Base-by-base conservation (phyloP, 2,888 invertebrate species). In the Fissipunctia ypsillon region DNA sequence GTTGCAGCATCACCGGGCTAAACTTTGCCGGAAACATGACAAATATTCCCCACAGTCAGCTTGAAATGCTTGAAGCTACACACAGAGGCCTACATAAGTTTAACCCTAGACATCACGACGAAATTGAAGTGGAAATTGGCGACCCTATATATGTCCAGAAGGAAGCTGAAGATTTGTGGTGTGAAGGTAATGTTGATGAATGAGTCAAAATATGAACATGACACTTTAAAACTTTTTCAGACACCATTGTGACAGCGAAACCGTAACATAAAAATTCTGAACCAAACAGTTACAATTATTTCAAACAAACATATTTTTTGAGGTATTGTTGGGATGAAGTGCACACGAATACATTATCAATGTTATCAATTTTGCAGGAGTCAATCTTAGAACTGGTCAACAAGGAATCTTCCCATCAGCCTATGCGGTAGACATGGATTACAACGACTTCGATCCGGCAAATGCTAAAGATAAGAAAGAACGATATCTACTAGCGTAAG, bases 91-190 rank as follows among this genome's bases (percentile, higher is more conserved):
- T 99, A 92, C 99, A 99, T 94, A 99, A 99, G 92, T 99, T 99
- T 91, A 97, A 99, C 89, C 99, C 99, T 0, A 97, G 99, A 78
- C 99, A 99, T 93, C 98, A 98, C 81, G 99, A 99, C 89, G 99
- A 99, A 95, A 98, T 99, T 80, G 98, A 99, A 92, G 97, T 99
- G 45, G 99, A 99, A 96, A 99, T 99, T 75, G 99, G 99, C 1
- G 99, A 99, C 94, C 99, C 99, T 1, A 97, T 99, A 83, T 99
- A 99, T 92, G 99, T 99, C 85, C 98, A 99, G 91, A 99, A 98
- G 91, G 99, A 99, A 94, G 99, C 98, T 35, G 99, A 99, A 87
- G 99, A 99, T 93, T 96, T 99, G 81, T 99, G 99, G 99, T 99
- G 99, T 94, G 99, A 99, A 97, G 99, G 99, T 98, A 92, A 79